Conservation (phyloP, 2,888 invertebrate species). For the Aspidiotus rigidus region DNA sequence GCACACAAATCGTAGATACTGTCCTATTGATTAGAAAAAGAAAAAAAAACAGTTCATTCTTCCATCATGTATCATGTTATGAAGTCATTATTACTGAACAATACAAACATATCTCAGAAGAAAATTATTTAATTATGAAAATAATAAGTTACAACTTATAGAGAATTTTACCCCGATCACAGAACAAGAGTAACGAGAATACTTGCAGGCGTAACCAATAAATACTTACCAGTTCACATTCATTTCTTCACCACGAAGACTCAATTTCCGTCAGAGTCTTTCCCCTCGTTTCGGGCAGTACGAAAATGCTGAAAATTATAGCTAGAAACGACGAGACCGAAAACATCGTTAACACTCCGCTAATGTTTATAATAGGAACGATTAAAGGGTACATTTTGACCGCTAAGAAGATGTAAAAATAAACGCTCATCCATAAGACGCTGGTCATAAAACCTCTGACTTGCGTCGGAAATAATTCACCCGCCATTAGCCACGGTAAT, state of each 20-base stretch:
- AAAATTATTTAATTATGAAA: no score
- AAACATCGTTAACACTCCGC: slow-evolving; percentile 56
- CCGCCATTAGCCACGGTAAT: slow-evolving; percentile 20
- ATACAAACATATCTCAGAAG: no score
- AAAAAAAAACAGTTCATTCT: no score
- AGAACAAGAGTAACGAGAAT: no score
- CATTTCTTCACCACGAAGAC: slow-evolving; percentile 39
- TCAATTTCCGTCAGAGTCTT: slow-evolving; percentile 59
- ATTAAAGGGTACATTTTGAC: slow-evolving; percentile 61
- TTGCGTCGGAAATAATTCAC: slow-evolving; percentile 17
- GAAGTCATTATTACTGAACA: no score
- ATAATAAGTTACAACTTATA: no score
- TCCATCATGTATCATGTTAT: no score
- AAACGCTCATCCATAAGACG: slow-evolving; percentile 56
- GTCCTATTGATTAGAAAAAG: no score
- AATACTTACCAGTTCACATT: not conserved
- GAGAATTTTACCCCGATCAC: no score
- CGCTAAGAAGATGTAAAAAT: slow-evolving; percentile 57
- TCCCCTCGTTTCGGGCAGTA: slow-evolving; percentile 61
- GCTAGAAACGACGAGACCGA: slow-evolving; percentile 52
- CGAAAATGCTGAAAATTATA: slow-evolving; percentile 51
- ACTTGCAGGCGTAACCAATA: no score
- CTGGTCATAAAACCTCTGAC: slow-evolving; percentile 19
- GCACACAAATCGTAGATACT: no score
- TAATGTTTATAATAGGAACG: slow-evolving; percentile 42